These are phyloP conservation scores for Polypedilum pembai DNA, from an alignment of 1,140 invertebrate species.

Conservation along the genomic window DNA sequence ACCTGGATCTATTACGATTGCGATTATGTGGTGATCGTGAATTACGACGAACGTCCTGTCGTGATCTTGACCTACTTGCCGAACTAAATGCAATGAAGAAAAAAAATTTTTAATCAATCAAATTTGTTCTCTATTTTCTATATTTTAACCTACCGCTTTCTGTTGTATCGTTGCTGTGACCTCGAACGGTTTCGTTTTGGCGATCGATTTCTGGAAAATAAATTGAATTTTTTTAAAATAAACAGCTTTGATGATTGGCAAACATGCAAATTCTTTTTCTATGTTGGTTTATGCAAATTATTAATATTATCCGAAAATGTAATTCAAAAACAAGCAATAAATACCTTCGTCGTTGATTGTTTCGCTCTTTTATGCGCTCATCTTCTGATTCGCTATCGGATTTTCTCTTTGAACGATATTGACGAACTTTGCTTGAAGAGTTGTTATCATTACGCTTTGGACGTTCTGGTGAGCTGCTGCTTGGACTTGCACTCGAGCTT, in stretches of 20 bases:
- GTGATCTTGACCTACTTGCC: neutral
- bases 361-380: neutral
- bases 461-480: neutral
- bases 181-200: neutral
- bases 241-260: neutral
- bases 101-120: neutral
- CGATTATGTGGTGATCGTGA: neutral
- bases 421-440: neutral
- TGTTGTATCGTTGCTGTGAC: neutral
- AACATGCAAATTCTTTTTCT: neutral
- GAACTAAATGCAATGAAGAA: neutral
- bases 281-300: neutral
- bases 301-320: no score
- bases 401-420: neutral
- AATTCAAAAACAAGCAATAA: neutral
- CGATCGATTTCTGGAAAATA: neutral
- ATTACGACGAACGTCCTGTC: neutral
- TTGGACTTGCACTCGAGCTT: neutral
- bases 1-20: neutral
- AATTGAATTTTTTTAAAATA: neutral
- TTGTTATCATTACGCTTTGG: neutral
- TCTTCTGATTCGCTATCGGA: conserved; percentile 18
- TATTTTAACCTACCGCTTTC: neutral
- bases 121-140: neutral
- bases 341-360: conserved; percentile 13